Evolutionary conservation across 2,888 invertebrate genomes (phyloP).

Genomic region (Belgica antarctica): DNA sequence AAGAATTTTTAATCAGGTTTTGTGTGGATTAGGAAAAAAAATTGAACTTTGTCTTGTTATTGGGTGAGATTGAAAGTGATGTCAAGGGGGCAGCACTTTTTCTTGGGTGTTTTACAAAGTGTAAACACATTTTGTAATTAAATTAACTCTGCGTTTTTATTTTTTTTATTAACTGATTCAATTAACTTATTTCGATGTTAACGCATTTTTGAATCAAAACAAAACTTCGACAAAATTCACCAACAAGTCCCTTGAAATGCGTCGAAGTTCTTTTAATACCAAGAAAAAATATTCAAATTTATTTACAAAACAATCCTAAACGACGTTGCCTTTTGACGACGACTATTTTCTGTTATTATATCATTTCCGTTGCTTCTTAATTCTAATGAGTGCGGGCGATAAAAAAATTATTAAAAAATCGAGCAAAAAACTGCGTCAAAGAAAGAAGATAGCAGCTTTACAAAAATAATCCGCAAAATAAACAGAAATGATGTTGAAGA

Average conservation of each 20-base stretch:
- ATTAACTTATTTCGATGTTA: too few species aligned
- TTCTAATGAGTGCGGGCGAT: neutral
- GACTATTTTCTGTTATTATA: slow-evolving; percentile 32
- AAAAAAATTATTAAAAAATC: slow-evolving; percentile 18
- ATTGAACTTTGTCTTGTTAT: neutral
- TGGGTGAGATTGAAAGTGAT: neutral
- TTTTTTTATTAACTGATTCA: too few species aligned
- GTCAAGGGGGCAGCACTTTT: too few species aligned
- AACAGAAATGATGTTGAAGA: slow-evolving; percentile 7
- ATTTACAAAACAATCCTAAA: neutral
- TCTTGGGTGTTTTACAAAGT: too few species aligned
- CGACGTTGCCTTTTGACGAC: slow-evolving; percentile 21
- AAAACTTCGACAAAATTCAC: too few species aligned
- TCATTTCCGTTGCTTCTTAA: slow-evolving; percentile 30
- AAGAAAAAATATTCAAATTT: slow-evolving; percentile 19
- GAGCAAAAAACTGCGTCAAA: slow-evolving; percentile 13
- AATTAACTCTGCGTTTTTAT: too few species aligned
- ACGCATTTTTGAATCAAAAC: too few species aligned
- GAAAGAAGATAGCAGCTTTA: neutral
- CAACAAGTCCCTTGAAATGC: neutral
- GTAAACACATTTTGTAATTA: too few species aligned
- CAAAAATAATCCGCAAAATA: slow-evolving; percentile 38
- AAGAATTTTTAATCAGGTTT: slow-evolving; percentile 28
- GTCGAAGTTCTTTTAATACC: neutral
- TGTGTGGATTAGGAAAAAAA: slow-evolving; percentile 24